A percentile compares a stretch with the other conserved stretches of the same genome.
Evolutionary conservation across 2,888 invertebrate species (phyloP).

Genomic region (Drosophila subsilvestris): DNA sequence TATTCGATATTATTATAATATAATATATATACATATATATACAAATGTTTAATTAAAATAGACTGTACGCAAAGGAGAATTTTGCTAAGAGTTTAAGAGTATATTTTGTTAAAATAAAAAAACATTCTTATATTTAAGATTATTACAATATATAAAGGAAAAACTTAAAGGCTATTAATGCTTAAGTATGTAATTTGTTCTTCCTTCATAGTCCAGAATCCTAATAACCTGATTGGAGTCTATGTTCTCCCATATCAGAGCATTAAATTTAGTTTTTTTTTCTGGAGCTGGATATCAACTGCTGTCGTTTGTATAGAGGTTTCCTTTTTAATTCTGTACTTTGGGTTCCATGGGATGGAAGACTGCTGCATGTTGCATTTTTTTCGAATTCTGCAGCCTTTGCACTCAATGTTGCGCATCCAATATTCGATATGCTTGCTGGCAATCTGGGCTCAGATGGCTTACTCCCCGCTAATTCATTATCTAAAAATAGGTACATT

Average conservation of each 20-base stretch:
- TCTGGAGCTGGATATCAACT: constrained; percentile 3
- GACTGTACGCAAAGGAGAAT: constrained; percentile 33
- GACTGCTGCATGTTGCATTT: neutral
- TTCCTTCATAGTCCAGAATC: neutral
- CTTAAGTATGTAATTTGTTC: neutral
- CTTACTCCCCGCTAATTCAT: neutral
- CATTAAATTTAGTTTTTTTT: neutral
- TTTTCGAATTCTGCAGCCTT: neutral
- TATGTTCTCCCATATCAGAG: neutral
- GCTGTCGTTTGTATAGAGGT: constrained; percentile 1
- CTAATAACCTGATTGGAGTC: neutral
- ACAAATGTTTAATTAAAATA: constrained; percentile 16
- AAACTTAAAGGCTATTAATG: neutral
- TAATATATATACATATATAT: constrained; percentile 15
- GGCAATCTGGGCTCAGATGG: neutral
- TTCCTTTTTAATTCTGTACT: neutral
- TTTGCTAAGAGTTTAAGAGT: constrained; percentile 21
- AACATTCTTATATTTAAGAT: constrained; percentile 3
- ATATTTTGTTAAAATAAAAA: constrained; percentile 21
- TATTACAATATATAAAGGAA: neutral
- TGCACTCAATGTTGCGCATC: neutral
- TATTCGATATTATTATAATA: constrained; percentile 13
- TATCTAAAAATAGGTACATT: neutral
- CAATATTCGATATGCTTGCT: neutral
- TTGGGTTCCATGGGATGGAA: neutral